Conservation (phyloP, 1,140 invertebrate genomes). For the Ylistrum balloti region DNA sequence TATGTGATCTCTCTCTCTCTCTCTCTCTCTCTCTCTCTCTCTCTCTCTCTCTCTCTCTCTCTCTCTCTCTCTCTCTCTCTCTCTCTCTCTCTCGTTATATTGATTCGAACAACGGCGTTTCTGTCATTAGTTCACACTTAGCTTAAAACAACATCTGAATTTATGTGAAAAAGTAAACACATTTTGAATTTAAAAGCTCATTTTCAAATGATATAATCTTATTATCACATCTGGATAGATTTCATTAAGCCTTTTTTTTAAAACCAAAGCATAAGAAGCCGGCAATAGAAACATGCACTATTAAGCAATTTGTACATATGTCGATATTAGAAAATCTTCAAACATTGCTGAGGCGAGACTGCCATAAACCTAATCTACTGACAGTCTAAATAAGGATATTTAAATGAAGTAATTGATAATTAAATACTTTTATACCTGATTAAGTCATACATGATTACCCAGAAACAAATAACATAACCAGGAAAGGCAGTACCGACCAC, state of each 20-base stretch:
- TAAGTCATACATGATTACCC: neutral
- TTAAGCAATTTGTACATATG: constrained; percentile 36
- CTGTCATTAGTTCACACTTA: neutral
- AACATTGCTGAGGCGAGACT: neutral
- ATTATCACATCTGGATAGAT: neutral
- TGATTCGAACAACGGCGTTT: too few species aligned
- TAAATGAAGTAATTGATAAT: neutral
- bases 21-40: too few species aligned
- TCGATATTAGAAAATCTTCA: neutral
- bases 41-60: too few species aligned
- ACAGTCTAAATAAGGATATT: neutral
- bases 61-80: too few species aligned
- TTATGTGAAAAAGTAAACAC: neutral
- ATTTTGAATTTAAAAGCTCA: neutral
- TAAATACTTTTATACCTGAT: neutral
- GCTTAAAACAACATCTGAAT: neutral
- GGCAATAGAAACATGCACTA: neutral
- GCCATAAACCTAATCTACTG: neutral
- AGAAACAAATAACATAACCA: neutral
- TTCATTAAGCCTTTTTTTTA: neutral
- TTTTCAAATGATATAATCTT: neutral
- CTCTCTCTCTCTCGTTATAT: too few species aligned
- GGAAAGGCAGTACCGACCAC: neutral
- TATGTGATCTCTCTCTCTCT: too few species aligned
- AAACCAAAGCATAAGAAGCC: neutral